Conservation (phyloP, 2,113 vertebrate genomes). For the Tylochromis polylepis region DNA sequence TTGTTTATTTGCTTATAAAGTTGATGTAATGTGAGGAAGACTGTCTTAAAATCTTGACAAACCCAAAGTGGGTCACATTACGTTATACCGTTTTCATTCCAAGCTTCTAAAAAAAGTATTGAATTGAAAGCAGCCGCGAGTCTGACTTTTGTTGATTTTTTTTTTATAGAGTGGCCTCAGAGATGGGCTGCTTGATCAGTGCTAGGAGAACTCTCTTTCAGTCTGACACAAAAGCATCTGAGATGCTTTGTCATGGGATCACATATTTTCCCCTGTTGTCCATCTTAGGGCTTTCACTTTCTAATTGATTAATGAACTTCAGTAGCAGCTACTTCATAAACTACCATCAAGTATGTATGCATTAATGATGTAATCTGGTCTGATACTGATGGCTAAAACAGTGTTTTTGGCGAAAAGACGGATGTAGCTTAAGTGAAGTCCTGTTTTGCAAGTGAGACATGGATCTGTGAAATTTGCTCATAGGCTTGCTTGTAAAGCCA, state of each 20-base stretch:
- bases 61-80: conserved; percentile 59
- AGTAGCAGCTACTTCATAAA: background rate
- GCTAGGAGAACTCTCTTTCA: conserved; percentile 27
- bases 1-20: conserved; percentile 54
- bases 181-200: background rate
- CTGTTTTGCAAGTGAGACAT: too few relatives aligned
- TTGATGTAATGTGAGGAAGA: conserved; percentile 33
- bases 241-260: background rate
- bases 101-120: conserved; percentile 16
- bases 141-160: conserved; percentile 18
- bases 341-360: background rate
- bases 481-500: background rate
- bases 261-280: background rate
- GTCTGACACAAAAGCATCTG: background rate
- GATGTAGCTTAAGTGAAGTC: background rate
- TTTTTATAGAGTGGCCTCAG: background rate
- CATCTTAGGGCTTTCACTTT: background rate
- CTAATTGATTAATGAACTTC: background rate
- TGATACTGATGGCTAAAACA: background rate
- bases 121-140: conserved; percentile 59
- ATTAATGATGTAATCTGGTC: background rate
- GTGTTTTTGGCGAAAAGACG: background rate
- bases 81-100: conserved; percentile 50
- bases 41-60: conserved; percentile 5
- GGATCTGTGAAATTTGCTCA: too few relatives aligned